phyloP scores from a whole-genome alignment of 2,797 vertebrate species.

The Antrozous pallidus region DNA sequence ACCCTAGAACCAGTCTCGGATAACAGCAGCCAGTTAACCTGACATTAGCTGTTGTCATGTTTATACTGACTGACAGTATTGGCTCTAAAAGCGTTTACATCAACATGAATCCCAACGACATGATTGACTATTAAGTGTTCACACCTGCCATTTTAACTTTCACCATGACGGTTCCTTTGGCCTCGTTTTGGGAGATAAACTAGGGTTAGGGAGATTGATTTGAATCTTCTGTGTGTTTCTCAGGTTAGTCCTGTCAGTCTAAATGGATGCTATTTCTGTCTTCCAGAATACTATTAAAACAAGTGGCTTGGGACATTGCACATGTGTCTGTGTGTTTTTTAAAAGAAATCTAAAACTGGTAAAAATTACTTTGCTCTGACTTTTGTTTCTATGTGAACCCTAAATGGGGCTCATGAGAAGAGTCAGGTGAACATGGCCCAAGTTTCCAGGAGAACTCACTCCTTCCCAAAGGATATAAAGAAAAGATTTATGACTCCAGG shows the following conservation, averaged over 20 bases:
- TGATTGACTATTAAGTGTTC: neutral
- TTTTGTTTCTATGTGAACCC: slow-evolving; percentile 27
- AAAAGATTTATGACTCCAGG: slow-evolving; percentile 71
- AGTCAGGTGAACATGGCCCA: slow-evolving; percentile 62
- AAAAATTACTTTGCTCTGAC: slow-evolving; percentile 60
- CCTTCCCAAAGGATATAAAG: slow-evolving; percentile 72
- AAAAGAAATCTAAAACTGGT: slow-evolving; percentile 64
- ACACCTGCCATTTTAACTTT: neutral
- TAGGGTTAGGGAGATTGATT: neutral
- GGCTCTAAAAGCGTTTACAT: neutral
- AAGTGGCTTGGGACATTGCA: slow-evolving; percentile 45
- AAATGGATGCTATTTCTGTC: slow-evolving; percentile 37
- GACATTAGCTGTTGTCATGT: neutral
- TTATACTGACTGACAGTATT: neutral
- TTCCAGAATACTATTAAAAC: slow-evolving; percentile 51
- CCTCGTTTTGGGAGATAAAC: slow-evolving; percentile 19
- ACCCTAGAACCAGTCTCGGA: neutral
- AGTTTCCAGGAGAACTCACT: slow-evolving; percentile 59
- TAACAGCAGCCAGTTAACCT: neutral
- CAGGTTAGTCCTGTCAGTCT: neutral
- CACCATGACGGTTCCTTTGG: neutral
- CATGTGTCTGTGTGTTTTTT: slow-evolving; percentile 46
- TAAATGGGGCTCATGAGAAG: slow-evolving; percentile 64
- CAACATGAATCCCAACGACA: neutral
- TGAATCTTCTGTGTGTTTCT: neutral